A percentile compares a stretch with the other conserved stretches of the same genome.
Evolutionary conservation across 2,797 vertebrate genomes (phyloP).

Genomic region (Sarcoramphus papa): DNA sequence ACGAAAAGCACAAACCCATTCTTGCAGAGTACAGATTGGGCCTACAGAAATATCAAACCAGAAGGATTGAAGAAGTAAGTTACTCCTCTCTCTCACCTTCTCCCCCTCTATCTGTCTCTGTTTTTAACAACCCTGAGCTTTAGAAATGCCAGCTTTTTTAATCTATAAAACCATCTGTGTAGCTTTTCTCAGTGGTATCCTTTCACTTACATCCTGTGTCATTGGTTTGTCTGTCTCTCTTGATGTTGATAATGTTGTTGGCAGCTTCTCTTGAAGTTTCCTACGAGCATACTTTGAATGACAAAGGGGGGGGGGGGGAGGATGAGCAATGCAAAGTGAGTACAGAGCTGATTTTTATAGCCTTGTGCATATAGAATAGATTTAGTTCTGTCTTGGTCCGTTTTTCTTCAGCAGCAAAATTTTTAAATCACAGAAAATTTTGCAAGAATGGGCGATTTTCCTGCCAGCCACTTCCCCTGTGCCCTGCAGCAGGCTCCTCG

Average conservation of each 20-base stretch:
- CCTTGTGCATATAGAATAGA: background rate
- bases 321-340: background rate
- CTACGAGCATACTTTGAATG: slow-evolving; percentile 15
- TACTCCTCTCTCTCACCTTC: background rate
- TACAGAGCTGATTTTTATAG: background rate
- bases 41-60: slow-evolving; percentile 8
- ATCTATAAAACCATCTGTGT: slow-evolving; percentile 29
- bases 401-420: background rate
- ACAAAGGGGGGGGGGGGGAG: background rate
- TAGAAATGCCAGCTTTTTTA: slow-evolving; percentile 36
- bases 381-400: background rate
- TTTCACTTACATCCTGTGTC: background rate
- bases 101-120: background rate
- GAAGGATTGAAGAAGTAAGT: background rate
- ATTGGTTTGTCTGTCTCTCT: slow-evolving; percentile 28
- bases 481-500: background rate
- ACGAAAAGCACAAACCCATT: slow-evolving; percentile 43
- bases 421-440: background rate
- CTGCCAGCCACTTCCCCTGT: background rate
- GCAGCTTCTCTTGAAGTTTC: slow-evolving; percentile 11
- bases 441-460: rapidly evolving
- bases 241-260: slow-evolving; percentile 32
- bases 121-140: slow-evolving; percentile 9
- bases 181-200: slow-evolving; percentile 23
- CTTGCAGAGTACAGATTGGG: background rate